phyloP scores from a whole-genome alignment of 2,113 vertebrate species.

The Notarius lentiginosus region DNA sequence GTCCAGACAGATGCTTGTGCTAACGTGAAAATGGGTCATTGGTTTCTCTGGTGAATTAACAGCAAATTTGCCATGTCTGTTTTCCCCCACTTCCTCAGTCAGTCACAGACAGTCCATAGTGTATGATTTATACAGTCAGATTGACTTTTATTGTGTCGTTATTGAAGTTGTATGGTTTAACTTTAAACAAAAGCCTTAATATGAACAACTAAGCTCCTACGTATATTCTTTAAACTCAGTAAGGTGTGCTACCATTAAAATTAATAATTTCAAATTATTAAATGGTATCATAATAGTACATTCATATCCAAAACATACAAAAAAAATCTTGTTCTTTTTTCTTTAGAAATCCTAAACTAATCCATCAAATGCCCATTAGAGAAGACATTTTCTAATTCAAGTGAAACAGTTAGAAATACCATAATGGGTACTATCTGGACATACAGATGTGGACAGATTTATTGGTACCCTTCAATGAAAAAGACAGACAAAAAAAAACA shows the following conservation, averaged over 20 bases:
- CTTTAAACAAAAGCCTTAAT: slow-evolving; percentile 49
- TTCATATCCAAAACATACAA: background rate
- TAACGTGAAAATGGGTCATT: slow-evolving; percentile 38
- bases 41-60: slow-evolving; percentile 36
- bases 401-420: background rate
- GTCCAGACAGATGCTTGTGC: slow-evolving; percentile 18
- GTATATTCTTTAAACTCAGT: background rate
- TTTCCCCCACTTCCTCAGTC: slow-evolving; percentile 24
- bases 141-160: slow-evolving; percentile 57
- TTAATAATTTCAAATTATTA: background rate
- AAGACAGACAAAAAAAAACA: too few species aligned
- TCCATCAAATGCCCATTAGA: background rate
- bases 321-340: background rate
- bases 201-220: background rate
- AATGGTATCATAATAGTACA: background rate
- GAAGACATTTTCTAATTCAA: background rate
- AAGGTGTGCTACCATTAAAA: background rate
- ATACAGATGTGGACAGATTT: too few species aligned
- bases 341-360: background rate
- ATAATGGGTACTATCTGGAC: slow-evolving; percentile 19
- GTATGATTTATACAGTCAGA: slow-evolving; percentile 49
- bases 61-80: slow-evolving; percentile 24
- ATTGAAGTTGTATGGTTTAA: slow-evolving; percentile 61
- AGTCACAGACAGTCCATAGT: slow-evolving; percentile 48
- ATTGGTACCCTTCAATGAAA: too few species aligned